Percentiles rank a stretch among this genome's conserved stretches.
These are phyloP conservation scores for Drosophila gunungcola DNA, from an alignment of 1,140 invertebrate genomes.

Conservation along the genomic window DNA sequence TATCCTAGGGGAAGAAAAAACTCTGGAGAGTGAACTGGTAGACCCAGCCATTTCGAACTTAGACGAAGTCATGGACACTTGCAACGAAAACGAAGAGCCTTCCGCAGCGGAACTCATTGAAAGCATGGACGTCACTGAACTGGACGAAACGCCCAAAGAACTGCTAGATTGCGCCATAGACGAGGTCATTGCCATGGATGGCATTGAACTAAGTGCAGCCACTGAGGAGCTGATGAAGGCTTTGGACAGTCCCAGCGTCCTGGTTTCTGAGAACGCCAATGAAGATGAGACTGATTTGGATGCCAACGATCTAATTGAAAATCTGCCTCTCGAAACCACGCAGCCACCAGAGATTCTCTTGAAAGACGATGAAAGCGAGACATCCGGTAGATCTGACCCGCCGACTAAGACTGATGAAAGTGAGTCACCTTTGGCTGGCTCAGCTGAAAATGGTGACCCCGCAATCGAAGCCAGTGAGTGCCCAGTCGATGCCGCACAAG, in stretches of 20 bases:
- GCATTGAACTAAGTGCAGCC: slow-evolving; percentile 10
- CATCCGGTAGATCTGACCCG: background rate
- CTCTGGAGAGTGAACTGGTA: background rate
- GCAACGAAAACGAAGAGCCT: background rate
- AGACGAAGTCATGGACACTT: background rate
- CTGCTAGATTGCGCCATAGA: slow-evolving; percentile 12
- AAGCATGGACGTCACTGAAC: slow-evolving; percentile 14
- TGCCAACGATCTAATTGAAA: slow-evolving; percentile 4
- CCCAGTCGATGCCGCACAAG: background rate
- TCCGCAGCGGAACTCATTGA: slow-evolving; percentile 2
- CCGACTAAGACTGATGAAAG: background rate
- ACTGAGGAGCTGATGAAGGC: slow-evolving; percentile 28
- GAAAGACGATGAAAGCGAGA: background rate
- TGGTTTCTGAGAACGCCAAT: background rate
- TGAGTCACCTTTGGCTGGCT: background rate
- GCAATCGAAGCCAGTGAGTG: background rate
- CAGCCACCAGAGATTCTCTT: slow-evolving; percentile 26
- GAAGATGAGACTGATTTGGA: slow-evolving; percentile 9
- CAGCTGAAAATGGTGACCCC: background rate
- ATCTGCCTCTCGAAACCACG: slow-evolving; percentile 6
- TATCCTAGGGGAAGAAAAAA: background rate
- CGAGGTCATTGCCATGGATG: slow-evolving; percentile 24
- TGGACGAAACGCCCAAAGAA: slow-evolving; percentile 22
- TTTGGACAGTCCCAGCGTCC: background rate
- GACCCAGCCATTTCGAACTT: background rate